Percentiles rank a stretch among this genome's conserved stretches.
Conservation (phyloP, 1,140 invertebrate species). For the Antheraea pernyi region DNA sequence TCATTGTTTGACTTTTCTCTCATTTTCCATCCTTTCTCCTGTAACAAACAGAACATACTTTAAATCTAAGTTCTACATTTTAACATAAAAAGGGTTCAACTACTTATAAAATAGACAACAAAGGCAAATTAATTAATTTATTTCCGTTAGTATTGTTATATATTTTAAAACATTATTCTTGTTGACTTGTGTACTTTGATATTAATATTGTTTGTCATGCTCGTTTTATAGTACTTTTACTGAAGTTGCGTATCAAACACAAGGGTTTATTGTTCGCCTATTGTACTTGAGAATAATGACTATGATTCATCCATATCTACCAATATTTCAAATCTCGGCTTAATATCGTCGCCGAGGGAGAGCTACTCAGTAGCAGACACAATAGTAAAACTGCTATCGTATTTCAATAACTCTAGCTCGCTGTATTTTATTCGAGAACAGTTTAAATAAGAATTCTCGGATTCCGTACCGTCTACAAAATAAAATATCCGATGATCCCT, state of each 20-base stretch:
- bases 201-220: too few species aligned
- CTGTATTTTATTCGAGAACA: slow-evolving; percentile 18
- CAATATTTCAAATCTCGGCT: slow-evolving; percentile 29
- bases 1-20: slow-evolving; percentile 68
- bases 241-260: too few species aligned
- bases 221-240: too few species aligned
- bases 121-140: too few species aligned
- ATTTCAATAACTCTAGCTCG: slow-evolving; percentile 25
- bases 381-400: slow-evolving; percentile 16
- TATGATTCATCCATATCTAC: slow-evolving; percentile 17
- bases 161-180: too few species aligned
- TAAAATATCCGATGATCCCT: slow-evolving; percentile 36
- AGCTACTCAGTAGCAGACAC: slow-evolving; percentile 17
- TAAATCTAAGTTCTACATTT: not conserved
- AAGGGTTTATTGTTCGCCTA: not conserved
- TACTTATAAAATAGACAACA: too few species aligned
- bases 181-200: too few species aligned
- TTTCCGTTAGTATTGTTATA: too few species aligned
- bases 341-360: slow-evolving; percentile 26
- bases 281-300: slow-evolving; percentile 19
- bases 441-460: slow-evolving; percentile 24
- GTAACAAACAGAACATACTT: slow-evolving; percentile 46
- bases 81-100: too few species aligned
- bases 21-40: slow-evolving; percentile 74
- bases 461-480: slow-evolving; percentile 26